A percentile compares a stretch with the other conserved stretches of the same genome.
Evolutionary conservation across 2,797 vertebrate species (phyloP).

Genomic region (Cirrhinus mrigala): DNA sequence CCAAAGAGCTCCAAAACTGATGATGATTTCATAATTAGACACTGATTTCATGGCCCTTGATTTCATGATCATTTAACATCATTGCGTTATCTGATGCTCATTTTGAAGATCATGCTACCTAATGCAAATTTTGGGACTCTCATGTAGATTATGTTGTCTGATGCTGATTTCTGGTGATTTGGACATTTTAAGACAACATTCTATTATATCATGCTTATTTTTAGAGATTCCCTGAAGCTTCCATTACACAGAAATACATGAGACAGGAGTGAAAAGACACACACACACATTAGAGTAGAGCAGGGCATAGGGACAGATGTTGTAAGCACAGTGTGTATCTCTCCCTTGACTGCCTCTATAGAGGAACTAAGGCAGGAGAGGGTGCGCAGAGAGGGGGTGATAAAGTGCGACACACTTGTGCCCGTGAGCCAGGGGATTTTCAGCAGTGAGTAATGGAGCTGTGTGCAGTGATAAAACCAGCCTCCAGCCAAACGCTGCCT

Average conservation of each 20-base stretch:
- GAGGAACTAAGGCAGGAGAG: constrained; percentile 27
- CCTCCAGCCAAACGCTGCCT: constrained; percentile 4
- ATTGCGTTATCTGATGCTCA: not conserved
- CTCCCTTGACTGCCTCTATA: constrained; percentile 36
- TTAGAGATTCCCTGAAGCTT: constrained; percentile 29
- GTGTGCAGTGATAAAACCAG: constrained; percentile 23
- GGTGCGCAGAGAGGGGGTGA: not conserved
- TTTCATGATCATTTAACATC: no score
- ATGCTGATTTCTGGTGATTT: not conserved
- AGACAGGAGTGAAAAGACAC: not conserved
- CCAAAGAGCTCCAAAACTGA: not conserved
- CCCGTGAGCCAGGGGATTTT: constrained; percentile 33
- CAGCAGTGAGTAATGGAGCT: constrained; percentile 41
- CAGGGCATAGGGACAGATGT: constrained; percentile 15
- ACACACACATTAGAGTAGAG: not conserved
- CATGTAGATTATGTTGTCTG: not conserved
- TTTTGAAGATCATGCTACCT: not conserved
- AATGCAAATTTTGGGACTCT: not conserved
- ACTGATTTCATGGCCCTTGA: not conserved
- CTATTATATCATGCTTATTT: not conserved
- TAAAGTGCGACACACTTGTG: constrained; percentile 37
- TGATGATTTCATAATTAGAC: not conserved
- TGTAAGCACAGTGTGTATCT: constrained; percentile 28
- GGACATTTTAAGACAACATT: not conserved
- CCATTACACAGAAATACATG: constrained; percentile 1